Evolutionary conservation across 2,797 vertebrate genomes (phyloP), one percentile per base, ranked within the genome.

Genomic region (Triplophysa yarkandensis): DNA sequence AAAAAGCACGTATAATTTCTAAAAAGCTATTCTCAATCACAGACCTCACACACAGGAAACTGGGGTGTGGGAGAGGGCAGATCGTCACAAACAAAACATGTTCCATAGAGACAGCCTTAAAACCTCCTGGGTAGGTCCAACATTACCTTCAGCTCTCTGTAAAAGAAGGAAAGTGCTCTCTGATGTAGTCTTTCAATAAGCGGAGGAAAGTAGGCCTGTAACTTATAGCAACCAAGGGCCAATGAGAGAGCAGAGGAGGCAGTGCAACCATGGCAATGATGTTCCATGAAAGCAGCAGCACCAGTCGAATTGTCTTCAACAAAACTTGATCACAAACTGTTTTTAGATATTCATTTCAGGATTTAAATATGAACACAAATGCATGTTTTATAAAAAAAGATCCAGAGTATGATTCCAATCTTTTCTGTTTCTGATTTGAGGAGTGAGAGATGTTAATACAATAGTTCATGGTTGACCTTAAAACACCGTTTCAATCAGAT

Each of bases 221-320:
- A 92, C 90, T 92, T 91, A 92, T 93, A 90, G 94, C 95, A 95
- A 95, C 93, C 89, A 76, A 63, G 85, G 94, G 83, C 94, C 93
- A 95, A 94, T 95, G 85, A 87, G 85, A 87, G 83, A 90, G 89
- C 81, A 79, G 80, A 83, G 84, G 80, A 78, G 82, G 85, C 75
- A 81, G 81, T 74, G 93, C 93, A 94, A 90, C 92, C 92, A 95
- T 94, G 92, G 92, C 83, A 69, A 95, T 94, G 75, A 81, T 79
- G 81, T 84, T 87, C 91, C 85, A 88, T 85, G 82, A 84, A 86
- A 83, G 77, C 70, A 83, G 78, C 8, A 34, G 7, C 34, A 34
- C 7, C 34, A 36, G 34, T 27, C 14, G 73, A 66, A 68, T 74
- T 73, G 69, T 39, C 30, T 79, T 27, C 62, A 58, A 63, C 17